phyloP scores from a whole-genome alignment of 2,113 vertebrate species.

The Pandion haliaetus region DNA sequence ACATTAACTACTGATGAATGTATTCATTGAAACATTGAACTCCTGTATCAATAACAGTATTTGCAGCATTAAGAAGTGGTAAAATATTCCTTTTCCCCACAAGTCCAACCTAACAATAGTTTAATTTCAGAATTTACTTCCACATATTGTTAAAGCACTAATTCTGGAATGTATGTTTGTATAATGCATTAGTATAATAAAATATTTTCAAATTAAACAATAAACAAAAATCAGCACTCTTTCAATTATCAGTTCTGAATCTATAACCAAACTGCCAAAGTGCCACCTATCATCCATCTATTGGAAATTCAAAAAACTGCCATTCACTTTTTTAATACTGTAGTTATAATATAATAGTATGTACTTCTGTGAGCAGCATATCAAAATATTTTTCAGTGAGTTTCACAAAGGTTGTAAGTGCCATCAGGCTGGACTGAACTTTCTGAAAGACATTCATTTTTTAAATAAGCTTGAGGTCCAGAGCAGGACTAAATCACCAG shows the following conservation, averaged over 20 bases:
- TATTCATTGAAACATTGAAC: background rate
- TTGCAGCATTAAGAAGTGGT: background rate
- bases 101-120: background rate
- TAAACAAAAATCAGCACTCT: background rate
- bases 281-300: background rate
- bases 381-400: background rate
- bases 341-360: background rate
- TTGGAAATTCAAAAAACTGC: background rate
- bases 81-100: background rate
- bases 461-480: background rate
- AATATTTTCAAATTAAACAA: background rate
- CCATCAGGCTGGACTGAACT: background rate
- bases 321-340: background rate
- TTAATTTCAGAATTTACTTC: background rate
- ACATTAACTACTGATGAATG: background rate
- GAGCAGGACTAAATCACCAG: background rate
- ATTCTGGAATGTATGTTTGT: background rate
- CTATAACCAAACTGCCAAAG: background rate
- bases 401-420: background rate
- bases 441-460: background rate
- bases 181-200: background rate
- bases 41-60: background rate
- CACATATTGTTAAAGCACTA: background rate
- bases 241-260: background rate
- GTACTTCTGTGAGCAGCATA: background rate